Evolutionary conservation across 2,113 vertebrate species (phyloP).

Genomic region (Nesoenas mayeri): DNA sequence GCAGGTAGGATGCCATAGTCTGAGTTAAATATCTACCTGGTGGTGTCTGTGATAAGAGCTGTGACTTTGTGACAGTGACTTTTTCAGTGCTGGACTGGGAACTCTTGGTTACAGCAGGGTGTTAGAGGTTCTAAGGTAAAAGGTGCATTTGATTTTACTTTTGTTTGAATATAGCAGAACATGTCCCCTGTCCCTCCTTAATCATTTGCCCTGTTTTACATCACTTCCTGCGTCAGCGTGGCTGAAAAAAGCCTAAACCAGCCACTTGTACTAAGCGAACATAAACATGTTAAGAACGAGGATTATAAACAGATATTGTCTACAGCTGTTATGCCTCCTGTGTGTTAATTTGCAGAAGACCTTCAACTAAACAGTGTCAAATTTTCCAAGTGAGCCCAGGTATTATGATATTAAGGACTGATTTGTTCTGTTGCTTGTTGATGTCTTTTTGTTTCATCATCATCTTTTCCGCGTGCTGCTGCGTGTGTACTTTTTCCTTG

Average conservation of each 20-base stretch:
- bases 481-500: background rate
- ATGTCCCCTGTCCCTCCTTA: background rate
- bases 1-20: background rate
- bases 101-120: background rate
- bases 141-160: background rate
- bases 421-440: background rate
- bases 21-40: background rate
- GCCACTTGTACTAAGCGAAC: background rate
- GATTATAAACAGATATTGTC: conserved; percentile 47
- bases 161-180: background rate
- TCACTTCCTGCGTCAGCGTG: conserved; percentile 41
- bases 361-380: conserved; percentile 18
- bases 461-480: background rate
- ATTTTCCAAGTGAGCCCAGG: background rate
- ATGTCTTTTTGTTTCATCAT: background rate
- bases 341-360: conserved; percentile 35
- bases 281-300: conserved; percentile 31
- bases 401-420: background rate
- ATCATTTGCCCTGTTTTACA: conserved; percentile 1
- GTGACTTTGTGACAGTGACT: background rate
- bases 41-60: background rate
- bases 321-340: background rate
- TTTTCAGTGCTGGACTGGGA: background rate
- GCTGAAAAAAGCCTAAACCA: conserved; percentile 43
- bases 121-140: background rate